Evolutionary conservation across 2,888 invertebrate species (phyloP).

Genomic region (Erebia palarica): DNA sequence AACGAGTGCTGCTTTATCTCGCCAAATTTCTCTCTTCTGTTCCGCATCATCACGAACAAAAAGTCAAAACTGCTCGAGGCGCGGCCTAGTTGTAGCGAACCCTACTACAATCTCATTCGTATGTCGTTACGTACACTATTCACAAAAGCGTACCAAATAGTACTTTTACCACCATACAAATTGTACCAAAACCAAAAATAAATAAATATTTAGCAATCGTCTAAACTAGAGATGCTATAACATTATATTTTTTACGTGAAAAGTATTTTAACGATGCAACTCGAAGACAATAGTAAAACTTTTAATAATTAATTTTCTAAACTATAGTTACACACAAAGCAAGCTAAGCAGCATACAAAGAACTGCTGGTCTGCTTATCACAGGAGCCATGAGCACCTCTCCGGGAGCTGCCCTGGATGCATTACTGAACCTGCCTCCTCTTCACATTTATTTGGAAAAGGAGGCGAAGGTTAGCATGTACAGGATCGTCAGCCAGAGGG

Average conservation of each 20-base stretch:
- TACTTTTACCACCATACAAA: neutral
- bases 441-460: too few relatives aligned
- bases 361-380: too few relatives aligned
- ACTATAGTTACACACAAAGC: too few relatives aligned
- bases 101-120: constrained; percentile 26
- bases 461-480: too few relatives aligned
- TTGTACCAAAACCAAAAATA: neutral
- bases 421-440: too few relatives aligned
- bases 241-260: too few relatives aligned
- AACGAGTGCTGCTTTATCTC: constrained; percentile 74
- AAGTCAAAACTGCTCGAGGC: constrained; percentile 72
- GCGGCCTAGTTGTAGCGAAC: constrained; percentile 70
- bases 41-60: constrained; percentile 79
- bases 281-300: too few relatives aligned
- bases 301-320: neutral
- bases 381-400: too few relatives aligned
- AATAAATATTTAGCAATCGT: neutral
- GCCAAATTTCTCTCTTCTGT: constrained; percentile 80
- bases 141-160: constrained; percentile 4
- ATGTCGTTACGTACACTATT: constrained; percentile 10
- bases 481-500: too few relatives aligned
- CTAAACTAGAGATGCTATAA: neutral
- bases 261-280: too few relatives aligned
- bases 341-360: too few relatives aligned
- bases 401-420: too few relatives aligned